Evolutionary conservation across 2,888 invertebrate genomes (phyloP).

Genomic region (Trachelus tabidus): DNA sequence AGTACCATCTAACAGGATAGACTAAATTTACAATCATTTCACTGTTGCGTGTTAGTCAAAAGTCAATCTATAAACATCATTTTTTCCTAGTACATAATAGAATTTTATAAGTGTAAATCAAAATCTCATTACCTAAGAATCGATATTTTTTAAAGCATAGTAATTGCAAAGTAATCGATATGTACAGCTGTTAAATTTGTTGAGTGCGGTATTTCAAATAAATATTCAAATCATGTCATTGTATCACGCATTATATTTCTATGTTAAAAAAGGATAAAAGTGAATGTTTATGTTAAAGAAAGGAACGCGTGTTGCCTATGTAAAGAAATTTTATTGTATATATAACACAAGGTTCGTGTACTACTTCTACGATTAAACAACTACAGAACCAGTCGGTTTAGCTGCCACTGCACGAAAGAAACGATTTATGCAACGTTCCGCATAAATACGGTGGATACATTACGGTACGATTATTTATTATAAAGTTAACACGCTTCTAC

Average conservation of each 20-base stretch:
- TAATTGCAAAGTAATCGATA: not conserved
- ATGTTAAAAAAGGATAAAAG: not conserved
- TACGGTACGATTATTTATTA: constrained; percentile 38
- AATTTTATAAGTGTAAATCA: not conserved
- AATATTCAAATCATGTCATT: not conserved
- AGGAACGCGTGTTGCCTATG: constrained; percentile 8
- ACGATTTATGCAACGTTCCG: constrained; percentile 7
- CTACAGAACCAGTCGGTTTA: constrained; percentile 50
- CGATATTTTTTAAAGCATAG: not conserved
- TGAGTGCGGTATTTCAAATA: not conserved
- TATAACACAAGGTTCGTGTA: constrained; percentile 52
- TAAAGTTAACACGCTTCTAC: constrained; percentile 44
- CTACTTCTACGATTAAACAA: constrained; percentile 45
- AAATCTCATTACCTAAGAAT: not conserved
- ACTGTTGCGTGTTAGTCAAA: not conserved
- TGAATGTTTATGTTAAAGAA: not conserved
- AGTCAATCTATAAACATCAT: not conserved
- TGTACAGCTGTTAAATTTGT: not conserved
- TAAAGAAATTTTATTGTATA: constrained; percentile 28
- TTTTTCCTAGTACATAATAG: not conserved
- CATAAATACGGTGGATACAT: constrained; percentile 50
- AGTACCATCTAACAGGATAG: not conserved
- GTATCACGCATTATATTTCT: not conserved
- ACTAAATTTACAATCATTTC: not conserved
- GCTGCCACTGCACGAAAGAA: constrained; percentile 19